Base-by-base conservation (phyloP, 1,140 invertebrate genomes). In the Platorchestia sp. region DNA sequence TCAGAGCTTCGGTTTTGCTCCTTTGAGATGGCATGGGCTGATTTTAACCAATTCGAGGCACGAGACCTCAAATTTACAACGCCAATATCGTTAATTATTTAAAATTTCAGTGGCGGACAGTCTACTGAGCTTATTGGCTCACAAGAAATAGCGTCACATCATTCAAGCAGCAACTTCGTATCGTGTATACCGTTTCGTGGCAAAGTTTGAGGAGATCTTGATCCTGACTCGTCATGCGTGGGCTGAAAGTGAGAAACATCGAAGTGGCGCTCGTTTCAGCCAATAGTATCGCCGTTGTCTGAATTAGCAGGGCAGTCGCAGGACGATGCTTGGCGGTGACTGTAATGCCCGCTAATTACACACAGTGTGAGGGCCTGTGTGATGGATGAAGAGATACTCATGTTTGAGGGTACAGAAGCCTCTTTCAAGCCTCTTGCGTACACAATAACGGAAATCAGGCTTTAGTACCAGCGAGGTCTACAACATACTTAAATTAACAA, bases 301-400 rank as follows among this genome's bases (percentile, higher is more conserved):
- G 59, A 75, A 75, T 36, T 75, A 75, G 59, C 14, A 75, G 36
- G 59, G 59, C 27, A 75, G 59, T 36, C 59, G 14, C 59, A 36
- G 27, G 59, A 75, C 41, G 41, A 90, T 90, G 42, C 87, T 90
- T 90, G 41, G 41, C 44, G 87, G 91, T 93, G 91, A 93, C 91
- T 44, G 91, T 93, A 93, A 93, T 47, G 91, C 0, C 19, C 45
- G 47, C 41, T 93, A 93, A 93, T 93, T 93, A 93, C 91, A 93
- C 45, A n/a, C 41, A 42, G 45, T 45, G 91, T 45, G 91, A 45
- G 43, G 45, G 87, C 87, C 7, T 40, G 44, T 45, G 7, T 93
- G 91, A 93, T 93, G 91, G 45, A 93, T 93, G 91, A 40, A 40
- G 40, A 40, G 91, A 45, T 44, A 40, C 91, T 10, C 5, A 45